Evolutionary conservation across 2,797 vertebrate species (phyloP).

Genomic region (Ficedula albicollis): DNA sequence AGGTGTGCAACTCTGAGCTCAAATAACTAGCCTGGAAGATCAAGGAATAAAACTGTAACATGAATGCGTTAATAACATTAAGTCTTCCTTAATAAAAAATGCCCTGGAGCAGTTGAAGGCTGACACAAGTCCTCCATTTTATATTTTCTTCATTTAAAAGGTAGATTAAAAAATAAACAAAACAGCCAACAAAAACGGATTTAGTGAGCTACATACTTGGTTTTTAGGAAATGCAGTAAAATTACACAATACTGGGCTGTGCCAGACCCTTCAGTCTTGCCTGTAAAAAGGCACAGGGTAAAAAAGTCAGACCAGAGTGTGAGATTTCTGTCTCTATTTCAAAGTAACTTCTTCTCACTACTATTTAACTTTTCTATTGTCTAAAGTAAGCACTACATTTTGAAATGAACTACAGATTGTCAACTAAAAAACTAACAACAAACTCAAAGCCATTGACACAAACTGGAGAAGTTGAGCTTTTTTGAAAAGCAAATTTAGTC

Average conservation of each 20-base stretch:
- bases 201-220: background rate
- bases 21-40: constrained; percentile 15
- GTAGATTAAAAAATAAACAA: background rate
- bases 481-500: background rate
- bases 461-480: background rate
- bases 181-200: background rate
- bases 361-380: background rate
- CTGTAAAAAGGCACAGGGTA: background rate
- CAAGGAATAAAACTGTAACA: constrained; percentile 28
- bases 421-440: background rate
- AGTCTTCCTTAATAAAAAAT: constrained; percentile 31
- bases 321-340: background rate
- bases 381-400: background rate
- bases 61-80: background rate
- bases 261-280: background rate
- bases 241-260: background rate
- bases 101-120: background rate
- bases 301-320: background rate
- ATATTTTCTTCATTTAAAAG: constrained; percentile 21
- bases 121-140: background rate
- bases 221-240: constrained; percentile 15
- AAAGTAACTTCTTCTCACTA: background rate
- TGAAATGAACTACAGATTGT: background rate
- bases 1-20: constrained; percentile 24
- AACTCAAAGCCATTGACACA: background rate